A percentile compares a stretch with the other conserved stretches of the same genome.
phyloP scores from a whole-genome alignment of 2,888 invertebrate genomes.

The Andrena haemorrhoa region DNA sequence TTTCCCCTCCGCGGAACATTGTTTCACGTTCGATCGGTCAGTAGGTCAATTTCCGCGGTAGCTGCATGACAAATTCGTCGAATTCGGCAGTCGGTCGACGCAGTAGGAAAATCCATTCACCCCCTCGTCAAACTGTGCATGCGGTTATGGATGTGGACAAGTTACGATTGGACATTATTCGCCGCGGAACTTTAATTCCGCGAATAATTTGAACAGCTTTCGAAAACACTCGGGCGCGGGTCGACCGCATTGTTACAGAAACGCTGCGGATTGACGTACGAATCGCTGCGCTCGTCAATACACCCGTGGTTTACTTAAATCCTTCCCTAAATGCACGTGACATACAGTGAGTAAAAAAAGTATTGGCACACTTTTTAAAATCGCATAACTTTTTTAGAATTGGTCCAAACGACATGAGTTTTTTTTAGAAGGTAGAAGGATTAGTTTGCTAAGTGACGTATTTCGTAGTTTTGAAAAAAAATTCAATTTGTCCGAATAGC shows the following conservation, averaged over 20 bases:
- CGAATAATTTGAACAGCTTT: slow-evolving; percentile 26
- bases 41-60: slow-evolving; percentile 25
- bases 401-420: too few relatives aligned
- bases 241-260: background rate
- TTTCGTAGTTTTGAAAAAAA: too few relatives aligned
- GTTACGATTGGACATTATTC: background rate
- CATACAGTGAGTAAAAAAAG: too few relatives aligned
- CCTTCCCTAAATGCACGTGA: too few relatives aligned
- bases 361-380: too few relatives aligned
- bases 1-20: background rate
- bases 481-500: too few relatives aligned
- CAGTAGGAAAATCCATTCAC: background rate
- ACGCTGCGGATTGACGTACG: slow-evolving; percentile 16
- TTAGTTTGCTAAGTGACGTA: too few relatives aligned
- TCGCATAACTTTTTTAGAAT: too few relatives aligned
- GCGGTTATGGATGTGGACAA: slow-evolving; percentile 16
- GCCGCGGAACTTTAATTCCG: slow-evolving; percentile 17
- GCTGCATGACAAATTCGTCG: background rate
- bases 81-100: background rate
- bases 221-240: slow-evolving; percentile 11
- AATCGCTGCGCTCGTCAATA: background rate
- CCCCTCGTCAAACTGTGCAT: background rate
- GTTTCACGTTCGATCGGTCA: slow-evolving; percentile 31
- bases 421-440: too few relatives aligned
- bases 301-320: too few relatives aligned